A percentile compares a stretch with the other conserved stretches of the same genome.
phyloP scores from a whole-genome alignment of 2,113 vertebrate genomes.

The Takifugu bimaculatus region DNA sequence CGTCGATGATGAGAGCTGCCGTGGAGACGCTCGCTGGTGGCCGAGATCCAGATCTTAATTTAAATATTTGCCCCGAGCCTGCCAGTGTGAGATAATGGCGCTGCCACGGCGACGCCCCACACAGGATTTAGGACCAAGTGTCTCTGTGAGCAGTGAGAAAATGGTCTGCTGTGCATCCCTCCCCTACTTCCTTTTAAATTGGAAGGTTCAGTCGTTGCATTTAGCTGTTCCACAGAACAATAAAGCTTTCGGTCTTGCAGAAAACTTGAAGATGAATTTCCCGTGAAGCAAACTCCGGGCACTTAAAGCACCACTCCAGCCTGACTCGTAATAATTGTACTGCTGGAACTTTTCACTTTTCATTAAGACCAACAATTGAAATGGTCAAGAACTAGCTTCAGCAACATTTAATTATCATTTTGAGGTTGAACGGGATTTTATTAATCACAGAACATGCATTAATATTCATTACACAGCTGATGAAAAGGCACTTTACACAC shows the following conservation, averaged over 20 bases:
- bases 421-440: constrained; percentile 9
- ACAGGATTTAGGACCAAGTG: background rate
- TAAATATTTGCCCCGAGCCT: constrained; percentile 13
- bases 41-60: constrained; percentile 6
- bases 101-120: background rate
- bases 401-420: constrained; percentile 4
- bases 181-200: background rate
- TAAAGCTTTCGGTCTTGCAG: too few species aligned
- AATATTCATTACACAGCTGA: constrained; percentile 30
- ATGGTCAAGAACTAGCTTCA: constrained; percentile 2
- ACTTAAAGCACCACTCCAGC: too few species aligned
- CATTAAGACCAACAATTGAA: background rate
- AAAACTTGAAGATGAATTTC: too few species aligned
- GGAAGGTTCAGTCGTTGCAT: too few species aligned
- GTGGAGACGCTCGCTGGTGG: background rate
- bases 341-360: background rate
- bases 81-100: background rate
- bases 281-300: too few species aligned
- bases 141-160: background rate
- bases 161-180: background rate
- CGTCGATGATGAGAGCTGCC: background rate
- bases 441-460: constrained; percentile 14
- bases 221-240: too few species aligned
- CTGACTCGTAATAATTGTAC: too few species aligned
- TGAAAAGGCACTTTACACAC: constrained; percentile 20